Evolutionary conservation across 1,140 invertebrate species (phyloP).

Genomic region (Atta colombica): DNA sequence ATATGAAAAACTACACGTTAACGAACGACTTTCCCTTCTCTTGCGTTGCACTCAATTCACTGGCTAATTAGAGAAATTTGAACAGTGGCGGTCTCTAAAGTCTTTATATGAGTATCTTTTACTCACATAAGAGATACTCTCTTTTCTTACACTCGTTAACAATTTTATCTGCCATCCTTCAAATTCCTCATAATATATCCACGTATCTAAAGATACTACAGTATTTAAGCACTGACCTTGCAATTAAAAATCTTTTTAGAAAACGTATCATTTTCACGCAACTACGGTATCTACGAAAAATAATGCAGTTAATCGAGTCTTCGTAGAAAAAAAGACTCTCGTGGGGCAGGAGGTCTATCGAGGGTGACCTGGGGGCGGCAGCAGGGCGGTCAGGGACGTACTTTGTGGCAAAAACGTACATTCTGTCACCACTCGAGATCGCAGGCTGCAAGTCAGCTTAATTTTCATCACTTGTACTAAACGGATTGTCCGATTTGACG

Average conservation of each 20-base stretch:
- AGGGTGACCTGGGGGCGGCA: constrained; percentile 82
- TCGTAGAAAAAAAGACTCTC: constrained; percentile 10
- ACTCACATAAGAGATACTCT: neutral
- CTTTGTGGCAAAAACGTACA: constrained; percentile 83
- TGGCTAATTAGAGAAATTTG: constrained; percentile 55
- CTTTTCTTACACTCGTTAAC: neutral
- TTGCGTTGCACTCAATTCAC: constrained; percentile 20
- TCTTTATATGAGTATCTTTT: neutral
- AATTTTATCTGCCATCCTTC: constrained; percentile 9
- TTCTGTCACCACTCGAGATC: constrained; percentile 65
- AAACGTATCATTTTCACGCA: constrained; percentile 12
- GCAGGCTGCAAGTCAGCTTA: constrained; percentile 32
- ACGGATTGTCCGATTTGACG: constrained; percentile 27
- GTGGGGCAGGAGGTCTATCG: constrained; percentile 79
- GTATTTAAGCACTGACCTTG: constrained; percentile 24
- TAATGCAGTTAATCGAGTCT: constrained; percentile 24
- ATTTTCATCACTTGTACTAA: neutral
- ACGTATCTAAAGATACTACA: neutral
- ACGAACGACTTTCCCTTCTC: constrained; percentile 44
- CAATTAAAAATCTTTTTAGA: neutral
- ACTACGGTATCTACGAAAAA: constrained; percentile 27
- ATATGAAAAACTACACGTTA: constrained; percentile 10
- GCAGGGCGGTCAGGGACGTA: constrained; percentile 83
- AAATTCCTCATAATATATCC: constrained; percentile 20
- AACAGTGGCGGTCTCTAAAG: constrained; percentile 29